Percentiles rank a stretch among this genome's conserved stretches.
phyloP scores from a whole-genome alignment of 2,797 vertebrate genomes.

The Enteromius thamalakanensis region DNA sequence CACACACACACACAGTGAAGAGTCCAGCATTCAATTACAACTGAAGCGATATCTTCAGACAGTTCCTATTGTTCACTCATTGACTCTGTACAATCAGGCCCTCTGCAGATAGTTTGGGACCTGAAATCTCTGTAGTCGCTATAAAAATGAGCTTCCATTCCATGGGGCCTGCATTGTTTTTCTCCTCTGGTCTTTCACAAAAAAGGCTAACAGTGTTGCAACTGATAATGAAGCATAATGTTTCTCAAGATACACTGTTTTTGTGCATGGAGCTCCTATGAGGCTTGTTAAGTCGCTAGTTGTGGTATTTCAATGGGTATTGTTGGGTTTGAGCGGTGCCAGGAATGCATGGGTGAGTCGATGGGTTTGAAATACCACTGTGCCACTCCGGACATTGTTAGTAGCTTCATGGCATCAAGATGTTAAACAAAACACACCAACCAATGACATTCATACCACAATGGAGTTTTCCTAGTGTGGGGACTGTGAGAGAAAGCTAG shows the following conservation, averaged over 20 bases:
- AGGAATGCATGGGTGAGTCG: neutral
- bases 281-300: conserved; percentile 28
- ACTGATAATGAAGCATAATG: conserved; percentile 17
- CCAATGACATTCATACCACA: conserved; percentile 5
- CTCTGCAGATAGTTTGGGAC: neutral
- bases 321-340: conserved; percentile 12
- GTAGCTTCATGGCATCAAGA: conserved; percentile 23
- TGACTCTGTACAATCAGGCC: conserved; percentile 18
- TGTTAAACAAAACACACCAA: conserved; percentile 15
- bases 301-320: conserved; percentile 25
- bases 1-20: neutral
- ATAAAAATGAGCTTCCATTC: conserved; percentile 7
- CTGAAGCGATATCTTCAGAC: conserved; percentile 37
- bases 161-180: neutral
- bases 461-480: neutral
- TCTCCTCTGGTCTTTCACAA: conserved; percentile 8
- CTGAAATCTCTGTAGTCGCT: conserved; percentile 2
- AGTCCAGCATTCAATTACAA: conserved; percentile 37
- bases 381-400: conserved; percentile 5
- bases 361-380: conserved; percentile 18
- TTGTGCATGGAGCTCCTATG: neutral
- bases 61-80: conserved; percentile 23
- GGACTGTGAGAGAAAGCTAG: conserved; percentile 1
- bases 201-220: neutral
- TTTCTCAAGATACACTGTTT: neutral